Evolutionary conservation across 2,113 vertebrate species (phyloP).

Genomic region (Sinocyclocheilus grahami): DNA sequence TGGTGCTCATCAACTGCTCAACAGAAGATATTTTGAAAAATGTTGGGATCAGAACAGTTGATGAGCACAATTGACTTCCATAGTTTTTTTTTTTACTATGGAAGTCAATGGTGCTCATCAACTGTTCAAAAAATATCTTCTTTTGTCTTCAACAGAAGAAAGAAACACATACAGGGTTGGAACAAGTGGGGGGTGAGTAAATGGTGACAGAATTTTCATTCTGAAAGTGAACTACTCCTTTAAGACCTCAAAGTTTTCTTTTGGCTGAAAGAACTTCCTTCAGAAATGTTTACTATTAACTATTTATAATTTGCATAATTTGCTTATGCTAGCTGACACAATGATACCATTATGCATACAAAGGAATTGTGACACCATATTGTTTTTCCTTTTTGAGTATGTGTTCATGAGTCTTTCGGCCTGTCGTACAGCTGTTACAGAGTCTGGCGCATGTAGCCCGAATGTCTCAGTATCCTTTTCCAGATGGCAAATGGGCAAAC

Average conservation of each 20-base stretch:
- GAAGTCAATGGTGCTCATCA: too few species aligned
- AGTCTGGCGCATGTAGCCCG: not conserved
- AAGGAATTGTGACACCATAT: not conserved
- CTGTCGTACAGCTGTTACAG: conserved; percentile 13
- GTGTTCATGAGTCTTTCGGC: not conserved
- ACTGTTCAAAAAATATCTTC: too few species aligned
- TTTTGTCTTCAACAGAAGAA: too few species aligned
- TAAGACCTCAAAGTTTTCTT: not conserved
- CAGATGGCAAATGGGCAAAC: not conserved
- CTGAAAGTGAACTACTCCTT: too few species aligned
- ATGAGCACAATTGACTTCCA: too few species aligned
- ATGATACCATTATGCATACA: not conserved
- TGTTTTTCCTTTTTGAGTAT: not conserved
- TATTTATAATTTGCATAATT: not conserved
- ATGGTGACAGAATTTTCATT: too few species aligned
- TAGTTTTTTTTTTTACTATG: too few species aligned
- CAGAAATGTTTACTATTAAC: not conserved
- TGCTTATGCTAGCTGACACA: not conserved
- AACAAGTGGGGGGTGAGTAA: too few species aligned
- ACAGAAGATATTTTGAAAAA: too few species aligned
- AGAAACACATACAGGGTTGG: too few species aligned
- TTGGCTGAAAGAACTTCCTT: not conserved
- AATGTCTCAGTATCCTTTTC: not conserved
- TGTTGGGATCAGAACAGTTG: too few species aligned
- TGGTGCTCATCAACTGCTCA: too few species aligned